Evolutionary conservation across 1,140 invertebrate species (phyloP), one percentile per base, ranked within the genome.

Genomic region (Bombus polaris): DNA sequence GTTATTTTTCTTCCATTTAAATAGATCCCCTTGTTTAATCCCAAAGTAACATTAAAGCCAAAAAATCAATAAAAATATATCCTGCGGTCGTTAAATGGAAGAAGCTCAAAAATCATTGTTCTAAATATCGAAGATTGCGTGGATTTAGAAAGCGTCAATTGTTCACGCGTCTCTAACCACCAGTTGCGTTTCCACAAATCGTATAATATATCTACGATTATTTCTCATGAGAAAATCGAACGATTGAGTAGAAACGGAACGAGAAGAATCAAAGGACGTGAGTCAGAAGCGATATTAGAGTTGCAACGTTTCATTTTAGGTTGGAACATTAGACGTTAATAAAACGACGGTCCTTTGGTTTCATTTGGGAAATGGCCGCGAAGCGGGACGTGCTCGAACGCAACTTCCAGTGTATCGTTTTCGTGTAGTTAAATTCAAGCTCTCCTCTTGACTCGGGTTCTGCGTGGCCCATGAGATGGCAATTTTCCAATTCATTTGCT

Each of bases 401-500:
- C 42, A 53, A 4, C 42, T 53, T 79, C 10, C 42, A 22, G 44
- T 68, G 73, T 76, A 76, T 83, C 62, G 81, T 83, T 76, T 68
- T 83, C 73, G 72, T 62, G 42, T 53, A 76, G 81, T 76, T 76
- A 76, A 83, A 76, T 68, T 66, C 62, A 25, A 28, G 15, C 15
- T 62, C 25, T 32, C 10, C n/a, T 53, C 62, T 59, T 57, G 28
- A 25, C 28, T n/a, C 3, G 9, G 15, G 1, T 15, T 10, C 35
- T 44, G 9, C 35, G 35, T 25, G 42, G 62, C 62, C 37, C 44
- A 32, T 59, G 71, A 75, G 72, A 82, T 66, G 81, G 81, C 81
- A 82, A 82, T 75, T 82, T 82, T 75, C 81, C 81, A 82, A 83
- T 83, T 83, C 81, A 76, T 83, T 83, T 83, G 81, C 35, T 6